Evolutionary conservation across 1,140 invertebrate species (phyloP), one percentile per base, ranked within the genome.

Genomic region (Hyposmocoma kahamanoa): DNA sequence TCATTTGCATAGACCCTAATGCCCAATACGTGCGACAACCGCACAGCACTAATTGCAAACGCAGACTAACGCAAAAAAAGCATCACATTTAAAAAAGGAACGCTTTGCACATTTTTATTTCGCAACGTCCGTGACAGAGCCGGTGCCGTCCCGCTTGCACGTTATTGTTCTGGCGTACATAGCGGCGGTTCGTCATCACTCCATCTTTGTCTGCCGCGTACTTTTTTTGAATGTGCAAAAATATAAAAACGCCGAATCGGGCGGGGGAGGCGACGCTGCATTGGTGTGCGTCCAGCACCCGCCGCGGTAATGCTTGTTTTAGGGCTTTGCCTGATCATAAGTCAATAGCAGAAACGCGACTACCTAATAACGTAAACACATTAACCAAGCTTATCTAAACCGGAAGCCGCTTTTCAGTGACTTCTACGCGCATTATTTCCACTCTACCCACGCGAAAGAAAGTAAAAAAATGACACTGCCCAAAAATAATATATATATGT

Each of bases 201-300:
- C 77, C 81, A 79, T 85, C 81, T 85, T 85, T 85, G 76, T 85
- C 81, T 85, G 67, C 60, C 69, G 62, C 76, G 62, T 59, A 42
- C 72, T 83, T 83, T 83, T 84, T 84, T 82, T 80, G 69, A 83
- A 80, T 81, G 79, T 83, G 79, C 77, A 83, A 85, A 82, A 83
- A 85, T 85, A 83, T 83, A 85, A 84, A 84, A 84, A 84, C 77
- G 68, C 73, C 69, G 70, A 78, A 70, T 73, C 76, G 71, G 61
- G 68, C 43, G 65, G 67, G 63, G 67, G 59, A 67, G 68, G 62
- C 50, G 64, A 42, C 41, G 57, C 47, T 76, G 77, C 72, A 71
- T 43, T 67, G 65, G 81, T 84, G 78, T 83, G 81, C 59, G 75
- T 63, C n/a, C n/a, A n/a, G n/a, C n/a, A n/a, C n/a, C n/a, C n/a